phyloP scores from a whole-genome alignment of 2,113 vertebrate species.

The Saguinus midas region DNA sequence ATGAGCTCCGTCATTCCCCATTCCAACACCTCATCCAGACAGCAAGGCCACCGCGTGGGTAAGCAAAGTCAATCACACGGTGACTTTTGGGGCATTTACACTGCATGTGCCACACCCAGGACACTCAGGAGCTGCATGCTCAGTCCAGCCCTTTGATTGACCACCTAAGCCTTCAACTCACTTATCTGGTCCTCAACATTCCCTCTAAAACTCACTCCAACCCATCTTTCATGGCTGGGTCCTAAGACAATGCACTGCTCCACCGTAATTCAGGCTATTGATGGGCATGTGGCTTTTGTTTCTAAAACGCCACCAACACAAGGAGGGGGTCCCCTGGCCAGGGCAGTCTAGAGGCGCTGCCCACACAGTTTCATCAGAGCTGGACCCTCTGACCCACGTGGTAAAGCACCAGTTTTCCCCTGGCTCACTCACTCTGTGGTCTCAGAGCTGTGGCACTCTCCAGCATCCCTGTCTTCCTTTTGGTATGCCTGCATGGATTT shows the following conservation, averaged over 20 bases:
- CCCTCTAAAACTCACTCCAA: neutral
- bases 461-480: neutral
- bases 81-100: no score
- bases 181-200: neutral
- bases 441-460: neutral
- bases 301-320: neutral
- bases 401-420: rapidly evolving
- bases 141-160: neutral
- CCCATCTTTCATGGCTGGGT: no score
- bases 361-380: rapidly evolving
- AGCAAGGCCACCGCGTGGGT: neutral
- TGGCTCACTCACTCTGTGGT: neutral
- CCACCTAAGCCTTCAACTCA: neutral
- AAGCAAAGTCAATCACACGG: no score
- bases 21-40: neutral
- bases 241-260: neutral
- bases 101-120: neutral
- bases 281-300: neutral
- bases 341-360: neutral
- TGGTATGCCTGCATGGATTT: neutral
- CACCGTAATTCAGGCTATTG: neutral
- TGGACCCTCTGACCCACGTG: rapidly evolving
- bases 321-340: no score
- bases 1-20: neutral
- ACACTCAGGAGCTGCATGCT: neutral